Evolutionary conservation across 2,797 vertebrate species (phyloP), one percentile per base, ranked within the genome.

Genomic region (Lagorchestes hirsutus): DNA sequence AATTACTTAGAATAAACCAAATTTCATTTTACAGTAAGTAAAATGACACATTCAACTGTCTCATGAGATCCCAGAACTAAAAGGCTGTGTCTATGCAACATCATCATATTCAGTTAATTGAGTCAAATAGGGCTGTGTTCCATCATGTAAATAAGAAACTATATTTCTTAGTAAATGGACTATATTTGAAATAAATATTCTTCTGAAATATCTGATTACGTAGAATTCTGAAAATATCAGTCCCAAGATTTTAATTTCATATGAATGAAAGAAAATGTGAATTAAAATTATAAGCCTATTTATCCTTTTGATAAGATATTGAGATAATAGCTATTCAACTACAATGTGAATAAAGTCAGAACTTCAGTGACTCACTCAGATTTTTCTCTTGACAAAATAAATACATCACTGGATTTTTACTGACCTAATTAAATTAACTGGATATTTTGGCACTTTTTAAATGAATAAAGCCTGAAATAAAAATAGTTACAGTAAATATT

Each of bases 241-340:
- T 46, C 22, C 40, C 67, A 82, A 87, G 0, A 87, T 40, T 46
- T 87, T 46, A 90, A 5, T 57, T 95, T 74, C 5, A 29, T 34
- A 93, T 87, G 67, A 94, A 91, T 0, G 13, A 13, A 5, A 46
- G 22, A 31, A 46, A 87, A 27, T 46, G 0, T 82, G 12, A 5
- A 54, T n/a, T 94, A 93, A 0, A 55, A 9, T 92, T 50, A 34
- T 12, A 18, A 56, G 67, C 57, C 14, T 58, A 92, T 3, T 93
- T 46, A 12, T 1, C 18, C 82, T 87, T 52, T 93, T 82, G 40
- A 34, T 95, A 16, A 95, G 67, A 93, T 1, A 57, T 62, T 52
- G 93, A 67, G 94, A 59, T 93, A 29, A 62, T 82, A 94, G 95
- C 4, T 90, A 74, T 92, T 91, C 93, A 93, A 74, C 1, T 55